Base-by-base conservation (phyloP, 2,113 vertebrate genomes). In the Dasyurus viverrinus region DNA sequence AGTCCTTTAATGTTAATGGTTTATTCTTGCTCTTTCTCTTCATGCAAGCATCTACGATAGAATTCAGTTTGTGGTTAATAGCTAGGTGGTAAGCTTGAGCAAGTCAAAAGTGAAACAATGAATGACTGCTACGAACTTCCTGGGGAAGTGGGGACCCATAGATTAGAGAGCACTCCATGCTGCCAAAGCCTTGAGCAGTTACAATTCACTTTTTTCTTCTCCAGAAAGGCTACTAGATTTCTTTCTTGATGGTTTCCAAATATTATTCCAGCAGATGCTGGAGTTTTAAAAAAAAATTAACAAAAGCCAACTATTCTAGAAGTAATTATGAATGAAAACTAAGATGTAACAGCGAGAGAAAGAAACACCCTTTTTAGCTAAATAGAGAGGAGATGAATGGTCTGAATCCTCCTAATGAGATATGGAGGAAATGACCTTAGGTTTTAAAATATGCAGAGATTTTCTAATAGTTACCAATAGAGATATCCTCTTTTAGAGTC, bases 91-190 rank as follows among this genome's bases (percentile, higher is more conserved):
- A 84, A 27, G 84, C 76, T 90, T 94, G 0, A 54, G 3, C 89
- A 95, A 94, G 91, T 97, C 96, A 68, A 68, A 94, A 94, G 93
- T 52, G 92, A 55, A 46, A 16, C n/a, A 94, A 90, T 91, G 97
- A 90, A 89, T 95, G 27, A 55, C 55, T 53, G 54, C 42, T 12
- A 91, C 30, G 93, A 94, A 89, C 50, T 91, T 97, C 95, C 95
- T 95, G 84, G 97, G 92, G 95, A 96, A 93, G 91, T 89, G 94
- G 92, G 30, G 60, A n/a, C 60, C n/a, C 36, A 42, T 23, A 84
- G 68, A 84, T 23, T 19, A 84, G 68, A 42, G n/a, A 84, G 27
- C 97, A 89, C 93, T 93, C 84, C 8, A 90, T 22, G 19, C 54
- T 93, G 0, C 89, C 57, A 0, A 27, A 76, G 25, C 84, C 55